Evolutionary conservation across 2,888 invertebrate species (phyloP), one percentile per base, ranked within the genome.

Genomic region (Unio delphinus): DNA sequence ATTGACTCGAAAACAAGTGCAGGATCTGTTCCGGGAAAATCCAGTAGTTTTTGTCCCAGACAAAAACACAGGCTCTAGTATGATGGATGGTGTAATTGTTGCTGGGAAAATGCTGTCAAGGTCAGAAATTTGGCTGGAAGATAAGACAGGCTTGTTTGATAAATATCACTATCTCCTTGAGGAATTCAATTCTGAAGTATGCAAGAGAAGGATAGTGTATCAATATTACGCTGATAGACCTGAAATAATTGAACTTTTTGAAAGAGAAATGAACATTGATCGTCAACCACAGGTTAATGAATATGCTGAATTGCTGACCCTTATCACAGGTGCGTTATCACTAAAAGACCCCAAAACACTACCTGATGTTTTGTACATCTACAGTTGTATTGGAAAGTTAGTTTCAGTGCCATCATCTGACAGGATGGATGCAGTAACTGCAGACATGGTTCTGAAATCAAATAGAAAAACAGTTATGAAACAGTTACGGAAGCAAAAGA

Each of bases 111-210:
- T 84, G 84, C 62, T 82, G 59, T 70, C 55, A 2, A 61, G 82
- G 55, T 63, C 75, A 20, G 86, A 88, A 67, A 80, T 87, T 15
- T 84, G 87, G 77, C 87, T 87, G 87, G 62, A 69, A 6, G 88
- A 88, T 58, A 76, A 70, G 3, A 82, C 83, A 1, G 78, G 78
- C 15, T 79, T 87, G 23, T 83, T 87, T 64, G 23, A 56, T 30
- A 82, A 83, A 66, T 78, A 82, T 64, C 60, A 64, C 18, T 55
- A 72, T 0, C 64, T 73, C 8, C 64, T 84, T 55, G 45, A 67
- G 15, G 73, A 78, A 28, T 81, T 73, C 65, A 78, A 77, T 56
- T 72, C 75, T 8, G 78, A 77, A 1, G 68, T 82, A n/a, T 70
- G 72, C 7, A 76, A 74, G n/a, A 79, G 76, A 20, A 63, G 72